Base-by-base conservation (phyloP, 2,113 vertebrate species). In the Lepus timidus region DNA sequence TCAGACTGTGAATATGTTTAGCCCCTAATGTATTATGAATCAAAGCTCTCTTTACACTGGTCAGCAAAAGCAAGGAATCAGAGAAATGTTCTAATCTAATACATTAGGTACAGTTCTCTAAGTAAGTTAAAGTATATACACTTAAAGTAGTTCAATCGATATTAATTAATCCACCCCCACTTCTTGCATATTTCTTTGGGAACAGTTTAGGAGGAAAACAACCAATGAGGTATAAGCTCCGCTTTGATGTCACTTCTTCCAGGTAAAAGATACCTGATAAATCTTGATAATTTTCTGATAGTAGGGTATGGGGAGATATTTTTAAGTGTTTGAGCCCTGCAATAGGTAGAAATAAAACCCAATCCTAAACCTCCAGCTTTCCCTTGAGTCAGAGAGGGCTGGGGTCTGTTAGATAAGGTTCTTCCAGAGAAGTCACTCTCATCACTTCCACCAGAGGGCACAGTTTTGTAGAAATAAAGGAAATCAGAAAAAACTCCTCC, bases 51-150 rank as follows among this genome's bases (percentile, higher is more conserved):
- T 90, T 93, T 68, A 86, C 81, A 70, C 20, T 87, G 49, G 17
- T 83, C 49, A 93, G 84, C 36, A 94, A 96, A 96, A 52, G 7
- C 44, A 93, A 87, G 67, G 67, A 70, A 36, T 13, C 84, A 89
- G 61, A 84, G 74, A 95, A 80, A 78, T 83, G 9, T 89, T 94
- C n/a, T 88, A 33, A 93, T 64, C 31, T 91, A 75, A 79, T 86
- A 4, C 80, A 55, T 76, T 76, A 96, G 49, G 9, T 76, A 33
- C 14, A 22, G 17, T 71, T 83, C 68, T 88, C 27, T 81, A 79
- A 93, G 76, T 65, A 80, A 88, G 70, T 71, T 81, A 58, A 91
- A 76, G 58, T 70, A 87, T 85, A 19, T 74, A 52, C 20, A 88
- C 44, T 70, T 64, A 88, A 85, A 80, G 36, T 31, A 74, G 29